Evolutionary conservation across 2,113 vertebrate species (phyloP), one percentile per base, ranked within the genome.

Genomic region (Aegypius monachus): DNA sequence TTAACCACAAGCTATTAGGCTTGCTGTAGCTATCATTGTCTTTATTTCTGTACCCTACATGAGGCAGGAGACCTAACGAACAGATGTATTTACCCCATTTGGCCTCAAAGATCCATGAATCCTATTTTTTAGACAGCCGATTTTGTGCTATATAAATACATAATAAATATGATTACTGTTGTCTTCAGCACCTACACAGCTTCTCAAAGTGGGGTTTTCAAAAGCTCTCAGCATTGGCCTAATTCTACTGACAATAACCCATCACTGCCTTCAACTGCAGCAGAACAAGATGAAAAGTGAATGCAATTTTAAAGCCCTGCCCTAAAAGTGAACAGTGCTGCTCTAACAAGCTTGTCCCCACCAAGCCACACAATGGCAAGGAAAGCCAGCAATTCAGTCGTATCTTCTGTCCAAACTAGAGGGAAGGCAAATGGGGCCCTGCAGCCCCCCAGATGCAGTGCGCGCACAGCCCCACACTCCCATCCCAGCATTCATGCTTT

Each of bases 141-240:
- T 62, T 92, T 72, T 75, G 43, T 79, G 68, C 52, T 79, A 59
- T 56, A 83, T 63, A 90, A 95, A 81, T 47, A 93, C 67, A 86
- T 9, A 63, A 43, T 23, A 92, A 88, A 71, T 63, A 88, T 8
- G 65, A 71, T 83, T 62, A 55, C 36, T 2, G 1, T 15, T 88
- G 52, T 55, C 31, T 84, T 84, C 83, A 88, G 48, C 45, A 90
- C 45, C 74, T 73, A 77, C 21, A 71, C 0, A 3, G 42, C 50
- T 88, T 83, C 52, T 88, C 19, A 75, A 92, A 93, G 52, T 0
- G 0, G 8, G 9, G 8, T 63, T 92, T 78, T 71, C 67, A 93
- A 93, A 93, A 95, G 27, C 43, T 47, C 74, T 74, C 48, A 48
- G 58, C 3, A 2, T 6, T 85, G 62, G 59, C 62, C 66, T 92